These are phyloP conservation scores for Polyergus mexicanus DNA, from an alignment of 1,140 invertebrate genomes.

Conservation along the genomic window DNA sequence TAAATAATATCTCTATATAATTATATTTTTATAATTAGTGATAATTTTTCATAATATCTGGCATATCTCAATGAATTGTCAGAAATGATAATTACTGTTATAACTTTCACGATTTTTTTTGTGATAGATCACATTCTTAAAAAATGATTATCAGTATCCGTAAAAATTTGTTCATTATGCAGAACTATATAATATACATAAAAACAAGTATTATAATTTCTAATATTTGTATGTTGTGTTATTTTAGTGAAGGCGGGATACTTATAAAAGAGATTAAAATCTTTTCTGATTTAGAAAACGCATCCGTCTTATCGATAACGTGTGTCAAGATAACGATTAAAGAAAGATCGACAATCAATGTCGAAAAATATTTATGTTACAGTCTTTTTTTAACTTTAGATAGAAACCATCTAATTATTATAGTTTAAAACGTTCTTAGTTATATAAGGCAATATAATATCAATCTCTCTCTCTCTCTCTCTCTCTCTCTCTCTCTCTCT, in stretches of 20 bases:
- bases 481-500: neutral
- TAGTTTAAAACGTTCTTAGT: neutral
- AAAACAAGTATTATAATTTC: neutral
- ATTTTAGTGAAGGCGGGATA: neutral
- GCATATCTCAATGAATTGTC: neutral
- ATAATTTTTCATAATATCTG: neutral
- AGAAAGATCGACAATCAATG: constrained; percentile 6
- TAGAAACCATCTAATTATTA: constrained; percentile 1
- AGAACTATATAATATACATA: neutral
- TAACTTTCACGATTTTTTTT: neutral
- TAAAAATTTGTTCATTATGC: neutral
- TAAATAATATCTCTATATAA: neutral
- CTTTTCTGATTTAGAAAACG: constrained; percentile 8
- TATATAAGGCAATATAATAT: constrained; percentile 6
- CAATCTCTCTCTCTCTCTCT: neutral
- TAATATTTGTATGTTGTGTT: neutral
- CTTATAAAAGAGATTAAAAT: constrained; percentile 11
- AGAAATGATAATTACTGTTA: neutral
- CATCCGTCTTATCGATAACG: constrained; percentile 20
- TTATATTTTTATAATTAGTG: neutral
- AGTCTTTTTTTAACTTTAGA: neutral
- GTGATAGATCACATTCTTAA: neutral
- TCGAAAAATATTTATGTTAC: constrained; percentile 2
- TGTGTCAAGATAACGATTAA: constrained; percentile 24
- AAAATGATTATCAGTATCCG: neutral